Conservation (phyloP, 2,888 invertebrate genomes). For the Limenitis camilla region DNA sequence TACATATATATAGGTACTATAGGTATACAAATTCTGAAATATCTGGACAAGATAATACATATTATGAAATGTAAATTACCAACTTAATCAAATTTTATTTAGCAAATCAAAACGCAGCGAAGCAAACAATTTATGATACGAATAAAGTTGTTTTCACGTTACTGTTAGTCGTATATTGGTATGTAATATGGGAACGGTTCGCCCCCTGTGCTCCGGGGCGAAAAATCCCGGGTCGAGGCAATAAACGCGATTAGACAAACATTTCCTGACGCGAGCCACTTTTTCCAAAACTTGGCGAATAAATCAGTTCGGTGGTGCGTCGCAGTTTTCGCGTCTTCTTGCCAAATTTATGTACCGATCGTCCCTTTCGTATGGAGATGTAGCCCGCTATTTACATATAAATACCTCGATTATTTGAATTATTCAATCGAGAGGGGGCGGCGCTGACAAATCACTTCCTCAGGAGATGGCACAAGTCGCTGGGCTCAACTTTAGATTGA, state of each 20-base stretch:
- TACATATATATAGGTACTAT: too few species aligned
- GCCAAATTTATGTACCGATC: constrained; percentile 75
- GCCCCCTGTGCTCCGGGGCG: constrained; percentile 52
- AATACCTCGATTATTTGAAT: constrained; percentile 76
- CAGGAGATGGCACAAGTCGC: constrained; percentile 67
- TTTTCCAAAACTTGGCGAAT: constrained; percentile 70
- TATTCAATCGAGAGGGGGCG: constrained; percentile 76
- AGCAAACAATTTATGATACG: constrained; percentile 19
- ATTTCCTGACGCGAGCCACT: constrained; percentile 71
- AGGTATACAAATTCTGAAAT: too few species aligned
- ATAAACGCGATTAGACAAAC: constrained; percentile 74
- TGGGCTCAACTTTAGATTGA: constrained; percentile 58
- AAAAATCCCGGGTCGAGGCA: constrained; percentile 58
- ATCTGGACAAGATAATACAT: too few species aligned
- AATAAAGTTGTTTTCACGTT: constrained; percentile 33
- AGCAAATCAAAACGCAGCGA: background rate
- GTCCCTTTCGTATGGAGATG: constrained; percentile 75
- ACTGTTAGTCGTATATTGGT: constrained; percentile 26
- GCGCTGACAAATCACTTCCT: constrained; percentile 75
- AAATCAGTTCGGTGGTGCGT: constrained; percentile 72
- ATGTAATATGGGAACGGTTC: constrained; percentile 30
- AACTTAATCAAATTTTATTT: too few species aligned
- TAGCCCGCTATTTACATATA: constrained; percentile 73
- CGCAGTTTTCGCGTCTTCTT: constrained; percentile 72
- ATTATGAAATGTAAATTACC: too few species aligned